Percentiles rank a stretch among this genome's conserved stretches.
Conservation (phyloP, 1,140 invertebrate species). For the Brachystomella parvula region DNA sequence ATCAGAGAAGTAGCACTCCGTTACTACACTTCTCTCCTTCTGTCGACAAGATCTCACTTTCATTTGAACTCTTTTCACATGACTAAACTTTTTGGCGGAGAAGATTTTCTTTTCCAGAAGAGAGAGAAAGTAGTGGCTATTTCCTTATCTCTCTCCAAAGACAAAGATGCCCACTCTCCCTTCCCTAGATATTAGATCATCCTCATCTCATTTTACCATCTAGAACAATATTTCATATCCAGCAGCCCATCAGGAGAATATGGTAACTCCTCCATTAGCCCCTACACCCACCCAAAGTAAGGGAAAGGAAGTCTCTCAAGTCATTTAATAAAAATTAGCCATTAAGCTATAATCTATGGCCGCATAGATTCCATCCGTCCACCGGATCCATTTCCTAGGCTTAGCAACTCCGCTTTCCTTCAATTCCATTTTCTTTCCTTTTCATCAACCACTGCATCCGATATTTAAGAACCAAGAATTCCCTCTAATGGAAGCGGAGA, state of each 20-base stretch:
- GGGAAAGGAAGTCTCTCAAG: too few species aligned
- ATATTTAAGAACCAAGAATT: too few species aligned
- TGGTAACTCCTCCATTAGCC: neutral
- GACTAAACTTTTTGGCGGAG: neutral
- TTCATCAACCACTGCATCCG: too few species aligned
- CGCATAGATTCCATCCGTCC: too few species aligned
- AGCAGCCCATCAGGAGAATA: neutral
- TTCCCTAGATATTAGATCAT: neutral
- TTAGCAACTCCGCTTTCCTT: too few species aligned
- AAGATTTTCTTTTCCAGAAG: neutral
- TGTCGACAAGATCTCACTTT: conserved; percentile 3
- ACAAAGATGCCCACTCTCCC: conserved; percentile 1
- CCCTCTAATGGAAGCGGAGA: too few species aligned
- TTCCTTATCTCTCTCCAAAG: conserved; percentile 4
- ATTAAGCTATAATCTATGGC: neutral
- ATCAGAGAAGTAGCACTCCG: too few species aligned
- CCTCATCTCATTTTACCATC: neutral
- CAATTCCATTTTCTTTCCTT: too few species aligned
- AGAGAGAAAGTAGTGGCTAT: neutral
- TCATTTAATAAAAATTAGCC: neutral
- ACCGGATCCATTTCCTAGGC: too few species aligned
- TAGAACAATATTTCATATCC: neutral
- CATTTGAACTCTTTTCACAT: conserved; percentile 3
- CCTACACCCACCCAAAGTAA: neutral
- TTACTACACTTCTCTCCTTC: too few species aligned